Evolutionary conservation across 2,797 vertebrate genomes (phyloP).

Genomic region (Poliocrania exsul): DNA sequence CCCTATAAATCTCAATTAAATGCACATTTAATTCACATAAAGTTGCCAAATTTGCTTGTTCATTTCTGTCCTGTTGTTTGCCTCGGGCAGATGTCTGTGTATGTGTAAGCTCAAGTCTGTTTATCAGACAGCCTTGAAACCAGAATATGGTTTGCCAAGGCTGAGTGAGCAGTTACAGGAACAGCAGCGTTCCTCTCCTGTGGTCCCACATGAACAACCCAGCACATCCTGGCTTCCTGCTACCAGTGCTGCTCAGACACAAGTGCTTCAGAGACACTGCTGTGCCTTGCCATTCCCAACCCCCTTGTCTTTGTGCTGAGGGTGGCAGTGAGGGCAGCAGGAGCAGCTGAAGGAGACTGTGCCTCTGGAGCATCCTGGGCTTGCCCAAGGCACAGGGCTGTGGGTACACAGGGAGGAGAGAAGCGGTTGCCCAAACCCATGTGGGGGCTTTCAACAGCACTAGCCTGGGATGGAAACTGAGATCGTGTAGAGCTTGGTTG

Average conservation of each 20-base stretch:
- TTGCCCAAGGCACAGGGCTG: fast-evolving
- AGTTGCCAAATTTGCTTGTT: conserved; percentile 42
- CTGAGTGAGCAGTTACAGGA: background rate
- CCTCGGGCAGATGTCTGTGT: conserved; percentile 42
- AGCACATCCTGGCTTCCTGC: background rate
- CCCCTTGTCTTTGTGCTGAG: background rate
- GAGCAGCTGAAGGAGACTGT: fast-evolving
- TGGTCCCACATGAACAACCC: background rate
- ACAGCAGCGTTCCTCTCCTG: fast-evolving
- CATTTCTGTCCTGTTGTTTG: conserved; percentile 3
- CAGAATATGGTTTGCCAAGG: background rate
- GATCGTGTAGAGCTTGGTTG: background rate
- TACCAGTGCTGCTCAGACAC: background rate
- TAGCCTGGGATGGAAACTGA: background rate
- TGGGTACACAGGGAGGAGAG: background rate
- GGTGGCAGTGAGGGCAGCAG: background rate
- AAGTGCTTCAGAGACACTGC: background rate
- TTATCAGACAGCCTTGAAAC: conserved; percentile 8
- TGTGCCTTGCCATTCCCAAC: background rate
- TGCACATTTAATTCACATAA: conserved; percentile 51
- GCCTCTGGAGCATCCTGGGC: background rate
- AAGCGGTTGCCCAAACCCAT: fast-evolving
- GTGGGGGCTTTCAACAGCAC: fast-evolving
- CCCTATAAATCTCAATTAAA: conserved; percentile 68
- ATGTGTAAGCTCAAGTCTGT: conserved; percentile 23